Evolutionary conservation across 2,888 invertebrate genomes (phyloP).

Genomic region (Stenoptilia bipunctidactyla): DNA sequence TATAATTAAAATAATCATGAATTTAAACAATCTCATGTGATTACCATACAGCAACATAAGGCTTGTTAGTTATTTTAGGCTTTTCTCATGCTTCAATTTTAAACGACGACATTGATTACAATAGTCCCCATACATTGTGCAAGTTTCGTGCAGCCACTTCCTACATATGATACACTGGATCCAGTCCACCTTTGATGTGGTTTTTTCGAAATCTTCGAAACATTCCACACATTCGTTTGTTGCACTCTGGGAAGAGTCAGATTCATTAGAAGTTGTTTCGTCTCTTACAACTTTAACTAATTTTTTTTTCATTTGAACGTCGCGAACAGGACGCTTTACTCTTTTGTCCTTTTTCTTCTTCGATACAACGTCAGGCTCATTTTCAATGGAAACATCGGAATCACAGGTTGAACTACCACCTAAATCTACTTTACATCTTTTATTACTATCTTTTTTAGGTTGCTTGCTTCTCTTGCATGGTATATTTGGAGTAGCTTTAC

Average conservation of each 20-base stretch:
- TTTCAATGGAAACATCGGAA: background rate
- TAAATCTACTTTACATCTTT: background rate
- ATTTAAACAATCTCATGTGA: background rate
- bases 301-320: background rate
- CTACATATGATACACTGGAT: conserved; percentile 16
- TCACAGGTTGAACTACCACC: background rate
- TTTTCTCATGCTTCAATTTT: background rate
- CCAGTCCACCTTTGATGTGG: conserved; percentile 15
- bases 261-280: background rate
- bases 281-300: background rate
- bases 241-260: background rate
- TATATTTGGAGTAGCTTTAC: background rate
- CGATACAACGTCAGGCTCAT: background rate
- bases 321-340: background rate
- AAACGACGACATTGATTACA: conserved; percentile 11
- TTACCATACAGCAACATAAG: background rate
- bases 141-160: conserved; percentile 15
- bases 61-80: background rate
- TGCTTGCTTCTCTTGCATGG: background rate
- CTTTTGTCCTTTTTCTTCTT: background rate
- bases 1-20: background rate
- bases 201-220: conserved; percentile 9
- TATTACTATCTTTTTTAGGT: background rate
- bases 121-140: conserved; percentile 15
- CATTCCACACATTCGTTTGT: conserved; percentile 12